Evolutionary conservation across 2,888 invertebrate genomes (phyloP).

Genomic region (Idaea straminata): DNA sequence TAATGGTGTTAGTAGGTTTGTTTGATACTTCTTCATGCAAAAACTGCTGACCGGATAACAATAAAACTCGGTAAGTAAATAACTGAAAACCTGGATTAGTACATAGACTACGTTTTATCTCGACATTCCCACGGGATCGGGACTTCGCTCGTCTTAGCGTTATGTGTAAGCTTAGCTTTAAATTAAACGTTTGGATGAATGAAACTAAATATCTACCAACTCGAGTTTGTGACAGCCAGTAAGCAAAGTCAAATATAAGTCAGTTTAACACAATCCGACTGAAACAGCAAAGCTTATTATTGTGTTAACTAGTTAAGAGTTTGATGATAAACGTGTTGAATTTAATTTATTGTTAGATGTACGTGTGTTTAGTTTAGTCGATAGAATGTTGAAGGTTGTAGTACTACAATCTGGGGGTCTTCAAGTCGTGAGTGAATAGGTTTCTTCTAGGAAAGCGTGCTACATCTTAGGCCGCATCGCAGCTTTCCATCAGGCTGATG

Average conservation of each 20-base stretch:
- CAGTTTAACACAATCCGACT: background rate
- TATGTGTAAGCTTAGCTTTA: background rate
- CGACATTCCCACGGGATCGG: too few relatives aligned
- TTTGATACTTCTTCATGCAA: too few relatives aligned
- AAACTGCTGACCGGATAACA: too few relatives aligned
- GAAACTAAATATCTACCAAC: background rate
- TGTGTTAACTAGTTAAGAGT: background rate
- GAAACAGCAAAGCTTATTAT: background rate
- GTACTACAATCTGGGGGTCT: too few relatives aligned
- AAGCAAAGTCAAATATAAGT: background rate
- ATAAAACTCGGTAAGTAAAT: too few relatives aligned
- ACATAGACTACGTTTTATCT: too few relatives aligned
- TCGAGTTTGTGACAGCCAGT: background rate
- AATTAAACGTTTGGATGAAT: background rate
- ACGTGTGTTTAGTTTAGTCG: background rate
- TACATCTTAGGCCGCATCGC: too few relatives aligned
- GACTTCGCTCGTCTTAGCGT: background rate
- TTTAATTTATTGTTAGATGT: background rate
- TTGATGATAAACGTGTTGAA: background rate
- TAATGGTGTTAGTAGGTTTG: too few relatives aligned
- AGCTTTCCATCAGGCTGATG: too few relatives aligned
- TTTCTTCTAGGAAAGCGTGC: too few relatives aligned
- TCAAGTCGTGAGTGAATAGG: too few relatives aligned
- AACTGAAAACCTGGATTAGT: too few relatives aligned
- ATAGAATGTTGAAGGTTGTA: background rate